Percentiles rank a stretch among this genome's conserved stretches.
These are phyloP conservation scores for Desmodus rotundus DNA, from an alignment of 2,113 vertebrate genomes.

Conservation along the genomic window DNA sequence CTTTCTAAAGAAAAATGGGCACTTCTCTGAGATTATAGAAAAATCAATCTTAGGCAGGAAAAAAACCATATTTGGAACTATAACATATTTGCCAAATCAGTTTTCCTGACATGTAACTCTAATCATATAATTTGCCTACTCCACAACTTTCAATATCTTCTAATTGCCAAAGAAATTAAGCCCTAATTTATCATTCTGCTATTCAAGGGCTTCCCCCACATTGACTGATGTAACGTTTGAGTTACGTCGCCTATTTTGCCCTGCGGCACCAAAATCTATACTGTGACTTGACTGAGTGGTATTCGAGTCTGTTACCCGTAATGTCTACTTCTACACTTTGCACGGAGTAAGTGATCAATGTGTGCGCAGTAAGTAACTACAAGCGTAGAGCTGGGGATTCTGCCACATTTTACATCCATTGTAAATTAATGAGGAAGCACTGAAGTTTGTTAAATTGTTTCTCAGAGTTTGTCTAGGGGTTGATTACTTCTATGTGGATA, in stretches of 20 bases:
- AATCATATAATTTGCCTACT: conserved; percentile 48
- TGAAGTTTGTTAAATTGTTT: background rate
- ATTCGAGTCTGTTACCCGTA: background rate
- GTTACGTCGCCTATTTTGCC: background rate
- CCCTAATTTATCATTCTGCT: conserved; percentile 29
- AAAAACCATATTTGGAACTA: conserved; percentile 36
- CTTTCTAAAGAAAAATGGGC: conserved; percentile 28
- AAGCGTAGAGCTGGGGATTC: background rate
- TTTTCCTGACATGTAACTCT: conserved; percentile 29
- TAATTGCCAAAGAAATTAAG: conserved; percentile 53
- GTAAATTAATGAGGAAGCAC: background rate
- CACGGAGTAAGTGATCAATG: background rate
- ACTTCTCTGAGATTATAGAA: conserved; percentile 32
- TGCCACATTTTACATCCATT: background rate
- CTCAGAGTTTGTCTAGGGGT: background rate
- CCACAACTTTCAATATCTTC: conserved; percentile 16
- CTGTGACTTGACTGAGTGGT: background rate
- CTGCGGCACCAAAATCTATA: background rate
- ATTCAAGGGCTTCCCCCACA: background rate
- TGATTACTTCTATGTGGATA: background rate
- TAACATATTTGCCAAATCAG: conserved; percentile 44
- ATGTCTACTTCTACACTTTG: background rate
- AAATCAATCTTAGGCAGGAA: conserved; percentile 39
- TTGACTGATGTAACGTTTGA: background rate
- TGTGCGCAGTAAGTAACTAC: background rate